Base-by-base conservation (phyloP, 92 coral and sea anemone species). In the Phenganax stokvisi region DNA sequence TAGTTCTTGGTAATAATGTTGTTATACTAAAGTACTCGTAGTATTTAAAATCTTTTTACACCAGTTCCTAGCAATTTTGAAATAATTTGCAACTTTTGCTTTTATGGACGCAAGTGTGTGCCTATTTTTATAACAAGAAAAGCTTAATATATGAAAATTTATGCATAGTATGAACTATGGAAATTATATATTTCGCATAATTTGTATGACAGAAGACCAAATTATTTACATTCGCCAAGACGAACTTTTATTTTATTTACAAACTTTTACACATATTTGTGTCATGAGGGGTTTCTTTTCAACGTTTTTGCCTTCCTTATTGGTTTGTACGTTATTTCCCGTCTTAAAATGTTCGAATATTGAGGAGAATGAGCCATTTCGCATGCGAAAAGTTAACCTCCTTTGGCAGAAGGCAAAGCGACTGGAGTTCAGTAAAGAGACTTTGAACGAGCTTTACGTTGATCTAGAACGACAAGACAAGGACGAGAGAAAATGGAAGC, bases 401-500 rank as follows among this genome's bases (percentile, higher is more conserved):
- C 81, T 94, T 53, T 94, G 94, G 98, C 70, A 74, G 82, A 92
- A 94, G 78, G 96, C 92, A 2, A 93, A 91, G 82, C 86, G 84
- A 74, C 3, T 65, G 55, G 84, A 79, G 61, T 88, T 94, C 90
- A 84, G 91, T 0, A 54, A 85, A 31, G 88, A 86, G 65, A 94
- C 86, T 79, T 87, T 94, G 60, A 56, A 83, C 54, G 90, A 82
- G 31, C 82, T 94, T 44, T 89, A 86, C 56, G 92, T 80, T 9
- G 83, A 85, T 4, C 81, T 94, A 54, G 84, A 84, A 62, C 66
- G 85, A 47, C 98, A 92, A 70, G 98, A 94, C 81, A 79, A 65
- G 6, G 91, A 88, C 37, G 97, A 94, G 86, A 77, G 89, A 51
- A 88, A 79, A 72, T 89, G 91, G 96, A 94, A 94, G 67, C 92